These are phyloP conservation scores for Anas platyrhynchos DNA, from an alignment of 2,113 vertebrate species.

Conservation along the genomic window DNA sequence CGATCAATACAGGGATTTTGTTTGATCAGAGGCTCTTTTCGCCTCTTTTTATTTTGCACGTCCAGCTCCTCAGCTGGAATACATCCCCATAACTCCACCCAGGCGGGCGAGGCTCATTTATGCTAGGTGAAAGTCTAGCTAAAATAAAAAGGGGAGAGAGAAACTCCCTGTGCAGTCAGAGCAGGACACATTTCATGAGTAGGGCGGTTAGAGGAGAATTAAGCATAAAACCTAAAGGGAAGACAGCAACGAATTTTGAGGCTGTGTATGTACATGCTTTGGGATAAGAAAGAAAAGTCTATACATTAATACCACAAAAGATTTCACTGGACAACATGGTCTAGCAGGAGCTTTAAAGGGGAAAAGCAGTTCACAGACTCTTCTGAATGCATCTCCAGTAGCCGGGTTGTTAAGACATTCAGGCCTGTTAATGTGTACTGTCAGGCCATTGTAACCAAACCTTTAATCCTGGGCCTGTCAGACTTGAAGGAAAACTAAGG, in stretches of 20 bases:
- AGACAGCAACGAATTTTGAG: background rate
- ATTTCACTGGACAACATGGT: constrained; percentile 49
- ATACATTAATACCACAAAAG: constrained; percentile 59
- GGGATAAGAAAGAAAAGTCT: constrained; percentile 32
- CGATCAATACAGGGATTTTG: constrained; percentile 21
- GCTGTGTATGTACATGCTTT: background rate
- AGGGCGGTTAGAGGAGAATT: background rate
- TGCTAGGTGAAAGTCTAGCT: background rate
- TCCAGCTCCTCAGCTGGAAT: background rate
- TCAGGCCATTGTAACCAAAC: constrained; percentile 66
- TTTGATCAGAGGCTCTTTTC: constrained; percentile 31
- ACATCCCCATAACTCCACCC: background rate
- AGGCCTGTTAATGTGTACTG: constrained; percentile 69
- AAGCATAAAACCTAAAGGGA: background rate
- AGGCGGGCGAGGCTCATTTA: background rate
- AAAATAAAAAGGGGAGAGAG: background rate
- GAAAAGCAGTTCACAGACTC: constrained; percentile 73
- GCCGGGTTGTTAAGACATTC: constrained; percentile 75
- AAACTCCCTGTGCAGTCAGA: background rate
- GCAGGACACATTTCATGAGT: background rate
- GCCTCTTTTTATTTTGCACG: background rate
- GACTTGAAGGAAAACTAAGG: constrained; percentile 57
- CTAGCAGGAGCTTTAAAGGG: constrained; percentile 68
- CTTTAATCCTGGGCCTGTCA: constrained; percentile 66
- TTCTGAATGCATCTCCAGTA: constrained; percentile 68